A percentile compares a stretch with the other conserved stretches of the same genome.
phyloP scores from a whole-genome alignment of 2,797 vertebrate genomes.

The Premnoplex brunnescens region DNA sequence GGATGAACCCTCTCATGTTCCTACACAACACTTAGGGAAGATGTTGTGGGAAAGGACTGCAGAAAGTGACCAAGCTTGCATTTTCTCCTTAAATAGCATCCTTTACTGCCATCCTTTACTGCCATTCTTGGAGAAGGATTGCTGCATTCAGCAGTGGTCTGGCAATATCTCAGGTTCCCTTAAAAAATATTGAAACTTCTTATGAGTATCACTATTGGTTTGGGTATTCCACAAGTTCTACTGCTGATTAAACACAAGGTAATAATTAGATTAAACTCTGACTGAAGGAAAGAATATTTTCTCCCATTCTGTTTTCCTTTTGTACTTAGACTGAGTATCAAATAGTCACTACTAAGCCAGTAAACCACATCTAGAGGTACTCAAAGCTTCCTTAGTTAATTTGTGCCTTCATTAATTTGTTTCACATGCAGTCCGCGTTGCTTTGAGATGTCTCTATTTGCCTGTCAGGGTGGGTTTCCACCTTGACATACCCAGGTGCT shows the following conservation, averaged over 20 bases:
- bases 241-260: not conserved
- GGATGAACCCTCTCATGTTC: not conserved
- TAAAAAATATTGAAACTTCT: not conserved
- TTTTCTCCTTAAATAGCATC: slow-evolving; percentile 24
- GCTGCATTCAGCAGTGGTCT: not conserved
- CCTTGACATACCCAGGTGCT: not conserved
- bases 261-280: not conserved
- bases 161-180: not conserved
- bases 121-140: not conserved
- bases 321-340: not conserved
- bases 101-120: not conserved
- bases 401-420: not conserved
- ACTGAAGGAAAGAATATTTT: not conserved
- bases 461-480: not conserved
- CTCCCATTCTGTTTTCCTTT: not conserved
- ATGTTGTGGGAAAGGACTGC: not conserved
- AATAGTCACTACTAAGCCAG: not conserved
- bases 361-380: not conserved
- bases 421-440: not conserved
- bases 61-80: not conserved
- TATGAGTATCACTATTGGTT: not conserved
- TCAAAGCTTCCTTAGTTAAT: not conserved
- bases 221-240: not conserved
- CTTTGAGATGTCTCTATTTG: not conserved
- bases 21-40: not conserved